Conservation (phyloP, 2,888 invertebrate species). For the Pseudoips prasinana region DNA sequence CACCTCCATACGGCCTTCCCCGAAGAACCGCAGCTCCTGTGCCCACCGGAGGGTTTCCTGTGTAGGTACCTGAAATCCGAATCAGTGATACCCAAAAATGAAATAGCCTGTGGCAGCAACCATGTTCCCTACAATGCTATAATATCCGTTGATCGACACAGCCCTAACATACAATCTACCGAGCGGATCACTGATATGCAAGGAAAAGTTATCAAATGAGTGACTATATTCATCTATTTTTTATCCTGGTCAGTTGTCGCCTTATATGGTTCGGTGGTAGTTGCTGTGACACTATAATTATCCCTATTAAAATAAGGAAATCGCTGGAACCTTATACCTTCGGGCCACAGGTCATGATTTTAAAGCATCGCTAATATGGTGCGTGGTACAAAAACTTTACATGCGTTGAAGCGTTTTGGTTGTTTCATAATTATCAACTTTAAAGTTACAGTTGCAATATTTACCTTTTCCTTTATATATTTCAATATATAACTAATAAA, state of each 20-base stretch:
- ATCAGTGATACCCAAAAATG: not conserved
- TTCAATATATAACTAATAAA: not conserved
- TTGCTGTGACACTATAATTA: not conserved
- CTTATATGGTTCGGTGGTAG: not conserved
- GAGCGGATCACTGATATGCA: not conserved
- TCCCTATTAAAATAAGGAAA: not conserved
- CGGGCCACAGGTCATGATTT: constrained; percentile 1
- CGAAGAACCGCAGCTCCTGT: not conserved
- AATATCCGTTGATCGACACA: too few relatives aligned
- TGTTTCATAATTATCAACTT: not conserved
- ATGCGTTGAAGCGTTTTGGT: constrained; percentile 1
- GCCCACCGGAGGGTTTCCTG: not conserved
- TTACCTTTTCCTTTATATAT: not conserved
- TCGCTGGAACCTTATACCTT: constrained; percentile 1
- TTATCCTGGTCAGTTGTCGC: not conserved
- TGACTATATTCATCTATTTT: not conserved
- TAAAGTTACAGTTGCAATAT: not conserved
- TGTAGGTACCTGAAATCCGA: not conserved
- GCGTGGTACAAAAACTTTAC: constrained; percentile 3
- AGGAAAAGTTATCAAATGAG: not conserved
- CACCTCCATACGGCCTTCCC: not conserved
- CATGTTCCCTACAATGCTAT: not conserved
- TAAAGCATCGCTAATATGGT: not conserved
- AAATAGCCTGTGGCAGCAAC: not conserved
- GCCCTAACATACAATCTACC: not conserved